Evolutionary conservation across 2,888 invertebrate genomes (phyloP).

Genomic region (Drosophila subquinaria): DNA sequence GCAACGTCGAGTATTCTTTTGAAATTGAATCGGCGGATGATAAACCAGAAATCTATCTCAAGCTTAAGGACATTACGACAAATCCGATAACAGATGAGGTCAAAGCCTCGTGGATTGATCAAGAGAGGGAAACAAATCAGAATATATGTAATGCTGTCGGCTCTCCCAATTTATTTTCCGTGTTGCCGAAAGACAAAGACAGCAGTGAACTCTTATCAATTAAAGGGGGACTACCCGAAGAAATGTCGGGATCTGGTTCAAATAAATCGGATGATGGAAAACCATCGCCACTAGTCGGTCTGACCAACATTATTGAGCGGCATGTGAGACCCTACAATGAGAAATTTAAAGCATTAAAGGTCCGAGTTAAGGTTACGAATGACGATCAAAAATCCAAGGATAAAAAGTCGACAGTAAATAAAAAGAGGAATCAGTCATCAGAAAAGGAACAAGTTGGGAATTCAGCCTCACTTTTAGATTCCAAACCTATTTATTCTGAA

Average conservation of each 20-base stretch:
- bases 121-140: not conserved
- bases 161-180: not conserved
- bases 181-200: not conserved
- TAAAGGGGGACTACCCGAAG: not conserved
- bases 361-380: conserved; percentile 15
- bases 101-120: not conserved
- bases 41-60: conserved; percentile 22
- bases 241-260: not conserved
- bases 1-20: conserved; percentile 30
- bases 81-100: not conserved
- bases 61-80: conserved; percentile 20
- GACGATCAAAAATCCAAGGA: not conserved
- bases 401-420: not conserved
- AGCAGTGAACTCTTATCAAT: not conserved
- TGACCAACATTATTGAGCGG: conserved; percentile 14
- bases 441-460: not conserved
- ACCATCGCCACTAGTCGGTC: not conserved
- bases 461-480: not conserved
- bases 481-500: not conserved
- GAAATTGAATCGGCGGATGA: conserved; percentile 28
- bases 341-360: conserved; percentile 33
- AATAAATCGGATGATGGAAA: not conserved
- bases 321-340: conserved; percentile 14
- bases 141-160: conserved; percentile 3
- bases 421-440: not conserved